phyloP scores from a whole-genome alignment of 1,140 invertebrate genomes.

The Drosophila triauraria region DNA sequence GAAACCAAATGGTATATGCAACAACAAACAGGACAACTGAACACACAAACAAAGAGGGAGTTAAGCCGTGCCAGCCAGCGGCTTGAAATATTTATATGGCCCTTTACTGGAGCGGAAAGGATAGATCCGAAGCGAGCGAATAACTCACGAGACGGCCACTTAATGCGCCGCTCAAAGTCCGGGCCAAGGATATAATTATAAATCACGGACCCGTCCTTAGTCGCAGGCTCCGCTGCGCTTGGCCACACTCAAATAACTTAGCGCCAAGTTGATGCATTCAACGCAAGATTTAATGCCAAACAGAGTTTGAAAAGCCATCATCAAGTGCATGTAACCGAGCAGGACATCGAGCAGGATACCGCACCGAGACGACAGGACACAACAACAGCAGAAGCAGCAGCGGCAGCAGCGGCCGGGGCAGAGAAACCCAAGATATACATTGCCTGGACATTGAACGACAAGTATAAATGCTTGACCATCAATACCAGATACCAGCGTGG shows the following conservation, averaged over 20 bases:
- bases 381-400: not conserved
- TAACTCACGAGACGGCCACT: slow-evolving; percentile 48
- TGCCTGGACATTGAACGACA: slow-evolving; percentile 68
- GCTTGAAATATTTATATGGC: slow-evolving; percentile 66
- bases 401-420: not conserved
- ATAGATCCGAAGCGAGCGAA: slow-evolving; percentile 45
- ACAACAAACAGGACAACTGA: slow-evolving; percentile 37
- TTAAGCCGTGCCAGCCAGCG: slow-evolving; percentile 37
- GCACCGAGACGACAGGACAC: slow-evolving; percentile 14
- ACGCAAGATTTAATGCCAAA: slow-evolving; percentile 67
- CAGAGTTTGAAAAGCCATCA: slow-evolving; percentile 71
- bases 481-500: slow-evolving; percentile 60
- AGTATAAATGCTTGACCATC: slow-evolving; percentile 74
- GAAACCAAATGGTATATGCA: slow-evolving; percentile 33
- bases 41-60: slow-evolving; percentile 32
- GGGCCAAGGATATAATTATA: slow-evolving; percentile 60
- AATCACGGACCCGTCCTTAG: slow-evolving; percentile 48
- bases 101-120: slow-evolving; percentile 48
- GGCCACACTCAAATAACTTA: slow-evolving; percentile 76
- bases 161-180: slow-evolving; percentile 42
- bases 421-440: slow-evolving; percentile 55
- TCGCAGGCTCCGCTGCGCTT: slow-evolving; percentile 45
- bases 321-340: slow-evolving; percentile 67
- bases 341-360: slow-evolving; percentile 41
- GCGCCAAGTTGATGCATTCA: slow-evolving; percentile 67